Percentiles rank a stretch among this genome's conserved stretches.
These are phyloP conservation scores for Pectinophora gossypiella DNA, from an alignment of 1,140 invertebrate species.

Conservation along the genomic window DNA sequence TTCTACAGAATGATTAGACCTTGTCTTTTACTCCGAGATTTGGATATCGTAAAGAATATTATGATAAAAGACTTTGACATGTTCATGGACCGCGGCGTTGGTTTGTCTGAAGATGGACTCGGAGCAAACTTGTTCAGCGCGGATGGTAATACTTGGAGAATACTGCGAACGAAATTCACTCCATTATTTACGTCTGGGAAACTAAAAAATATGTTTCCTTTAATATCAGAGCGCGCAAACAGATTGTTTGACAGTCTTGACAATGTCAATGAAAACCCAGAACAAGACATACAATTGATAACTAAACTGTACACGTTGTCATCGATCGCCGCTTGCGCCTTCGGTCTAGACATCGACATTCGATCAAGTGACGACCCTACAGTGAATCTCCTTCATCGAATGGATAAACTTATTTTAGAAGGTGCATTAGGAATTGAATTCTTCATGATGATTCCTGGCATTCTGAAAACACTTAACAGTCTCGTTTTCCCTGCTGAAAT, in stretches of 20 bases:
- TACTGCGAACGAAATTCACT: constrained; percentile 71
- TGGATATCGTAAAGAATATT: constrained; percentile 78
- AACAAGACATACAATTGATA: constrained; percentile 58
- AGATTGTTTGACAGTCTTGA: constrained; percentile 37
- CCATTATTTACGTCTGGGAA: constrained; percentile 78
- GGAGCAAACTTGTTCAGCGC: constrained; percentile 62
- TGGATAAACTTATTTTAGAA: constrained; percentile 23
- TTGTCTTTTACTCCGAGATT: constrained; percentile 71
- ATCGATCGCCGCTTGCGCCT: constrained; percentile 75
- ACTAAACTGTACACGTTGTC: constrained; percentile 58
- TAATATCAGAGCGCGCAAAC: constrained; percentile 45
- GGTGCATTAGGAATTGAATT: constrained; percentile 19
- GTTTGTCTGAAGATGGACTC: constrained; percentile 70
- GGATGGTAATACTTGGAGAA: constrained; percentile 73
- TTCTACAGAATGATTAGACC: constrained; percentile 59
- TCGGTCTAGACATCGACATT: constrained; percentile 76
- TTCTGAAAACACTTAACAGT: constrained; percentile 27
- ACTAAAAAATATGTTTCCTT: constrained; percentile 75
- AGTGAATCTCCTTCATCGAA: constrained; percentile 18
- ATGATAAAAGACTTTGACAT: constrained; percentile 77
- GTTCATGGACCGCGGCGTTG: constrained; percentile 70
- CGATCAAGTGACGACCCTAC: constrained; percentile 15
- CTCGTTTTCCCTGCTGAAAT: constrained; percentile 28
- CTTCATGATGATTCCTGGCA: constrained; percentile 36
- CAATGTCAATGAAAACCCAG: constrained; percentile 13